Percentiles rank a stretch among this genome's conserved stretches.
phyloP scores from a whole-genome alignment of 2,113 vertebrate genomes.

The Microtus montanus region DNA sequence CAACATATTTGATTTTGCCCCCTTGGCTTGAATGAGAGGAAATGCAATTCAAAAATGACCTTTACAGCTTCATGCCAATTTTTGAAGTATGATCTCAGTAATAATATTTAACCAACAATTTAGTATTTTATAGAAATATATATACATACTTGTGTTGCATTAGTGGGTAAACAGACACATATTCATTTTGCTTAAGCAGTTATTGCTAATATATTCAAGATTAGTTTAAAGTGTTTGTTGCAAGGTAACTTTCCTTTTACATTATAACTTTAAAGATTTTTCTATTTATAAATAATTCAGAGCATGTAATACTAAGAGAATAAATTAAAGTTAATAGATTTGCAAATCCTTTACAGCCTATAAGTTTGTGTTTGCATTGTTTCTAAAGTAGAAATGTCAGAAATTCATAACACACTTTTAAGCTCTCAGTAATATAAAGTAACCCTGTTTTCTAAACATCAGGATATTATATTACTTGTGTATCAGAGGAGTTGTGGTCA shows the following conservation, averaged over 20 bases:
- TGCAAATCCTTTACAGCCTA: neutral
- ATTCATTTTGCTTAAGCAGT: neutral
- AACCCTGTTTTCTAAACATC: neutral
- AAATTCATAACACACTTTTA: slow-evolving; percentile 5
- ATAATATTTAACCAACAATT: neutral
- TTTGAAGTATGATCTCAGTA: neutral
- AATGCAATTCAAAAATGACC: slow-evolving; percentile 45
- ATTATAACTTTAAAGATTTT: neutral
- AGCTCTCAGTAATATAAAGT: neutral
- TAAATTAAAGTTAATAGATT: slow-evolving; percentile 21
- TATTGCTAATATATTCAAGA: neutral
- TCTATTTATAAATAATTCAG: slow-evolving; percentile 43
- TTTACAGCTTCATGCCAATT: neutral
- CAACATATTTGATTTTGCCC: neutral
- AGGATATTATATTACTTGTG: neutral
- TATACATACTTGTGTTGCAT: neutral
- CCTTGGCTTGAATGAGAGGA: slow-evolving; percentile 5
- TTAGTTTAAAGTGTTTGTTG: neutral
- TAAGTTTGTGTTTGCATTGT: neutral
- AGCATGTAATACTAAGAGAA: neutral
- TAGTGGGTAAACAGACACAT: neutral
- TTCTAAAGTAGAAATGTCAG: neutral
- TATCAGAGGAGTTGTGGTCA: neutral
- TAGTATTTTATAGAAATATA: neutral
- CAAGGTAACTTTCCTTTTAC: neutral